Evolutionary conservation across 2,888 invertebrate genomes (phyloP).

Genomic region (Autographa pulchrina): DNA sequence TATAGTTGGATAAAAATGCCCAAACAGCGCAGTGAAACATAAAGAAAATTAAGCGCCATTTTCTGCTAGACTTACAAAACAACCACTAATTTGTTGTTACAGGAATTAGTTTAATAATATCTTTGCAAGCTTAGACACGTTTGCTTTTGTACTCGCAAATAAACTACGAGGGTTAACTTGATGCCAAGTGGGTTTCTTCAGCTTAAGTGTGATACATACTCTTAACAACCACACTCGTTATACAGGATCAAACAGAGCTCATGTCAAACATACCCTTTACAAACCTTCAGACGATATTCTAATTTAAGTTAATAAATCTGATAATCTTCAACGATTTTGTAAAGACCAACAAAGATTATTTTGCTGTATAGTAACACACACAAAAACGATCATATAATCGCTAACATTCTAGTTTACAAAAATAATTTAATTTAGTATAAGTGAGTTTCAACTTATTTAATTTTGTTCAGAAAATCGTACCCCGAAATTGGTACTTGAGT

Average conservation of each 20-base stretch:
- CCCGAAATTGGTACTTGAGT: neutral
- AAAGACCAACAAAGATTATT: neutral
- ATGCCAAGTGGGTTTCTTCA: slow-evolving; percentile 65
- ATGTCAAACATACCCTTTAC: slow-evolving; percentile 52
- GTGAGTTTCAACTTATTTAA: too few relatives aligned
- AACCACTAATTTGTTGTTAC: slow-evolving; percentile 42
- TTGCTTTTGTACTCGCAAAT: slow-evolving; percentile 40
- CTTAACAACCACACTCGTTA: slow-evolving; percentile 72
- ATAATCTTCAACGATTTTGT: neutral
- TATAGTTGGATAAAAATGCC: slow-evolving; percentile 22
- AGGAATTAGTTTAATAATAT: slow-evolving; percentile 40
- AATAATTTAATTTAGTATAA: too few relatives aligned
- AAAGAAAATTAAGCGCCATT: slow-evolving; percentile 42
- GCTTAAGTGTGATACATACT: slow-evolving; percentile 66
- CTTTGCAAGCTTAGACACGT: slow-evolving; percentile 29
- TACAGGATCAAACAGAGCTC: slow-evolving; percentile 73
- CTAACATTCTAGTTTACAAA: too few relatives aligned
- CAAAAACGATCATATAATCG: too few relatives aligned
- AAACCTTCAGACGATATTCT: slow-evolving; percentile 46
- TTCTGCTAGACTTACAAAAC: slow-evolving; percentile 33
- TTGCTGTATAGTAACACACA: too few relatives aligned
- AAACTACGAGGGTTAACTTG: slow-evolving; percentile 49
- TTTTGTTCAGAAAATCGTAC: too few relatives aligned
- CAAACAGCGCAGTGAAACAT: slow-evolving; percentile 26
- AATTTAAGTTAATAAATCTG: neutral